phyloP scores from a whole-genome alignment of 2,113 vertebrate genomes.

The Crocuta crocuta region DNA sequence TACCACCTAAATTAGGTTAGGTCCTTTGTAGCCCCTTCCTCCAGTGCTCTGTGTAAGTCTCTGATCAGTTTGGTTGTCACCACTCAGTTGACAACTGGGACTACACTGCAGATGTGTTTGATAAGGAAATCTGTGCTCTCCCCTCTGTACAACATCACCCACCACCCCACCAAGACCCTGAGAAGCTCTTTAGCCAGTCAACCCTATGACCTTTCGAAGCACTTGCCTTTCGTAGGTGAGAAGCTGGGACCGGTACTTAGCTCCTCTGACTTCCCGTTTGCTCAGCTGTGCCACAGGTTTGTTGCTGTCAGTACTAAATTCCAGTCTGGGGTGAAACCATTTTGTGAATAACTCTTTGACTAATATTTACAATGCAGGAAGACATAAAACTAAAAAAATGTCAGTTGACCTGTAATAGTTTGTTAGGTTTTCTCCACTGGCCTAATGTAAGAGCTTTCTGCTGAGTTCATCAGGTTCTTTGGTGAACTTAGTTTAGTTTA shows the following conservation, averaged over 20 bases:
- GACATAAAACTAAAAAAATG: background rate
- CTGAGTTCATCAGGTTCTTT: background rate
- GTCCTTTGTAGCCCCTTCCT: background rate
- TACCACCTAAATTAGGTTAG: background rate
- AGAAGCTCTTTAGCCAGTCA: background rate
- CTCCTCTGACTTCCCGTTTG: background rate
- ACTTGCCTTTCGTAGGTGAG: background rate
- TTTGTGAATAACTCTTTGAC: background rate
- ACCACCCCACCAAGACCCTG: background rate
- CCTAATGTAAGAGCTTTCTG: background rate
- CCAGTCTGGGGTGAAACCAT: background rate
- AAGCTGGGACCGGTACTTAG: background rate
- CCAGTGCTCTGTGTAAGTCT: background rate
- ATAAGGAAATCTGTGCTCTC: background rate
- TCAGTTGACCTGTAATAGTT: background rate
- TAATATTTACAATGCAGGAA: slow-evolving; percentile 34
- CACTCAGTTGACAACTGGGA: background rate
- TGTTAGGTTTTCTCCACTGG: background rate
- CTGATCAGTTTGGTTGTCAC: background rate
- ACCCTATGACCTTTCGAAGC: background rate
- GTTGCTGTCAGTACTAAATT: background rate
- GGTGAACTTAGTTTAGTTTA: background rate
- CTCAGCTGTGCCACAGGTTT: background rate
- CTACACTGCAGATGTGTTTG: background rate
- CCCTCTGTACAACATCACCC: background rate